A percentile compares a stretch with the other conserved stretches of the same genome.
Conservation (phyloP, 2,113 vertebrate species). For the Phaethornis superciliosus region DNA sequence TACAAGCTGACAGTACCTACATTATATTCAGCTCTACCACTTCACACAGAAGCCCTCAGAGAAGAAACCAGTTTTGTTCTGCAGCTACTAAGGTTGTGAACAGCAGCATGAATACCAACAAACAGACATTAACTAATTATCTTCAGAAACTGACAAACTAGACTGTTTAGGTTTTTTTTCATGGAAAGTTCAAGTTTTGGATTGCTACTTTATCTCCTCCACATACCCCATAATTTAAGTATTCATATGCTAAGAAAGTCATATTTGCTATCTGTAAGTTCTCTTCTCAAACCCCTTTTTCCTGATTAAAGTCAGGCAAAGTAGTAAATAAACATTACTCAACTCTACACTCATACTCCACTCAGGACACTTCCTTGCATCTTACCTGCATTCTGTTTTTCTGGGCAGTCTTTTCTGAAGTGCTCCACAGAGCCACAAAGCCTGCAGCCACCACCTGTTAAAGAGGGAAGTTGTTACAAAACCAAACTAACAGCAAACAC, state of each 20-base stretch:
- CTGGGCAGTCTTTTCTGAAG: conserved; percentile 92
- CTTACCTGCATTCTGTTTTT: conserved; percentile 86
- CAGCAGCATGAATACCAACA: not conserved
- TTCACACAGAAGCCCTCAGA: not conserved
- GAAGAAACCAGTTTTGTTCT: not conserved
- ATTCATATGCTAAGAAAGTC: not conserved
- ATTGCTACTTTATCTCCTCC: not conserved
- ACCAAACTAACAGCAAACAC: not conserved
- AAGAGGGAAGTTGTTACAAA: not conserved
- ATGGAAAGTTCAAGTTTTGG: not conserved
- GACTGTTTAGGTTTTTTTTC: not conserved
- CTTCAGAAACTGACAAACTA: not conserved
- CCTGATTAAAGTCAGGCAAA: not conserved
- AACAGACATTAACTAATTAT: not conserved
- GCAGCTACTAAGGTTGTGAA: not conserved
- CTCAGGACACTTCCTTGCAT: not conserved
- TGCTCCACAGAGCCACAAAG: conserved; percentile 96
- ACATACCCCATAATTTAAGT: not conserved
- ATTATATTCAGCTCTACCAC: not conserved
- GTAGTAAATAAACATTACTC: not conserved
- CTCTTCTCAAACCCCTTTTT: not conserved
- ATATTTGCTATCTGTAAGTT: not conserved
- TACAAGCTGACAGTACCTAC: not conserved
- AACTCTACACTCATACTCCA: not conserved
- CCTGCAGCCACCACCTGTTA: conserved; percentile 88